Evolutionary conservation across 2,113 vertebrate genomes (phyloP).

Genomic region (Pyrgilauda ruficollis): DNA sequence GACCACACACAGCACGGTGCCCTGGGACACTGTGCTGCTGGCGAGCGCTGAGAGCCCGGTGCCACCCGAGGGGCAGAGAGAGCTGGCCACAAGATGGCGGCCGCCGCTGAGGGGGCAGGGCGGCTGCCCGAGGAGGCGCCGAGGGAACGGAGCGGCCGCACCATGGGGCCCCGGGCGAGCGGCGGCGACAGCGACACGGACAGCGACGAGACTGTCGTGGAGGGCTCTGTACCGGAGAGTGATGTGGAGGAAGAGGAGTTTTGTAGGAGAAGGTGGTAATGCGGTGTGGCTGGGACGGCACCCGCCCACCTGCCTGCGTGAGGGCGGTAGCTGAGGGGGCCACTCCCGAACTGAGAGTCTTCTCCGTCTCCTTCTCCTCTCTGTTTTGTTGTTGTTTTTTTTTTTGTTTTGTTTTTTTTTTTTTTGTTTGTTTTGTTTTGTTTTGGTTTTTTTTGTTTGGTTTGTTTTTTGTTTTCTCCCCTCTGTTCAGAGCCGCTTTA

Average conservation of each 20-base stretch:
- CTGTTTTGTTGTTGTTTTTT: too few relatives aligned
- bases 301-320: not conserved
- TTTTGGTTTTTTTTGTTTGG: not conserved
- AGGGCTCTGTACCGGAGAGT: conserved; percentile 54
- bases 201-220: conserved; percentile 66
- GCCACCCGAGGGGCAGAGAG: not conserved
- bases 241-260: conserved; percentile 64
- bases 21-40: rapidly evolving
- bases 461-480: rapidly evolving
- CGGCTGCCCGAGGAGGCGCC: rapidly evolving
- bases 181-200: not conserved
- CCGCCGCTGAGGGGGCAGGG: not conserved
- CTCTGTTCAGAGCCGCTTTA: rapidly evolving
- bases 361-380: too few relatives aligned
- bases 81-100: not conserved
- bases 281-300: not conserved
- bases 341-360: too few relatives aligned
- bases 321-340: not conserved
- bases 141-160: rapidly evolving
- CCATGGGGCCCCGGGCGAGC: not conserved
- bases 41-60: rapidly evolving
- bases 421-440: not conserved
- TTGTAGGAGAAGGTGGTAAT: conserved; percentile 26
- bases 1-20: rapidly evolving
- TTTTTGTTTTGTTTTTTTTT: too few relatives aligned